Evolutionary conservation across 2,113 vertebrate genomes (phyloP), one percentile per base, ranked within the genome.

Genomic region (Boleophthalmus pectinirostris): DNA sequence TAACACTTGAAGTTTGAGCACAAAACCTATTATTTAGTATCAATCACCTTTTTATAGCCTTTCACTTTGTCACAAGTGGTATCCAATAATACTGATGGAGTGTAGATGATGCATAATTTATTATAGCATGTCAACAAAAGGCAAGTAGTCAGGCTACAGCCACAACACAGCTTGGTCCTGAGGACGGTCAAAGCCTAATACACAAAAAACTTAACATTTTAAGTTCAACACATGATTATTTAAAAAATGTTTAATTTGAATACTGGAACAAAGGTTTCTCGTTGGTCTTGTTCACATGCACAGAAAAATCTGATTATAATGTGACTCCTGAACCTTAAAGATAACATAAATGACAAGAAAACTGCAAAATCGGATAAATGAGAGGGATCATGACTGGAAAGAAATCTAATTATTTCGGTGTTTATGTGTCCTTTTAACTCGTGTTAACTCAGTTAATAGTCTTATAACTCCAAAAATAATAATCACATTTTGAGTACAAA

Each of bases 91-190:
- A 63, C 66, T 65, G 15, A 46, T 58, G 53, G 61, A 68, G 70
- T 3, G 70, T 61, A 72, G 33, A 72, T 25, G 6, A 53, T 85
- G 66, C 66, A 83, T 89, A 75, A 84, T 84, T 83, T 72, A 85
- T 70, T 67, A 77, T 0, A 1, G 56, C 11, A 72, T 25, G 53
- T 45, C 54, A 72, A 77, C 70, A 75, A 29, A 54, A 78, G 68
- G 57, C 74, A 57, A 47, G 74, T 60, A 80, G 72, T 71, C 38
- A 66, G 58, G 72, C 47, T 75, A 71, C 45, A 73, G 8, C 6
- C 20, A 21, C 8, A 54, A 54, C 51, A 20, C 47, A 51, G 47
- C 47, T 3, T 18, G 16, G 15, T 51, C 47, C 18, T 20, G 47
- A 54, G 51, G 51, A 54, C 47, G 20, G 20, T 21, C 1, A 11